A percentile compares a stretch with the other conserved stretches of the same genome.
phyloP scores from a whole-genome alignment of 2,113 vertebrate genomes.

The Cranoglanis bouderius region DNA sequence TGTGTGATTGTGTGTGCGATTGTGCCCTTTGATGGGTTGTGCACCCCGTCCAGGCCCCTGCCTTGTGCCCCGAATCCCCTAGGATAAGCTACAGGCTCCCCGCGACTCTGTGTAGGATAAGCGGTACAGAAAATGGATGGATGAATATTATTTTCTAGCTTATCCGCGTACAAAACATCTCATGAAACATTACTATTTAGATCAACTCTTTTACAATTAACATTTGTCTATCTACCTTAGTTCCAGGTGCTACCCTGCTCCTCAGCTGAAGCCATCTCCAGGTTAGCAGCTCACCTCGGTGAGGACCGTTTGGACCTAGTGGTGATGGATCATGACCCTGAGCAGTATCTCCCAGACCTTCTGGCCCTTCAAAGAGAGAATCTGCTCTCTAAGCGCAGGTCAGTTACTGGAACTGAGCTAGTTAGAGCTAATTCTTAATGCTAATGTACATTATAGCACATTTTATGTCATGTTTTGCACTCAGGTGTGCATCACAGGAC shows the following conservation, averaged over 20 bases:
- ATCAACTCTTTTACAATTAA: not conserved
- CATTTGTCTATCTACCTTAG: conserved; percentile 44
- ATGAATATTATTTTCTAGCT: not conserved
- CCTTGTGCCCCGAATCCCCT: too few species aligned
- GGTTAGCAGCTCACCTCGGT: conserved; percentile 39
- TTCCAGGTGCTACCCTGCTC: conserved; percentile 68
- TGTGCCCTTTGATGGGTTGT: too few species aligned
- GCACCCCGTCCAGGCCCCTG: too few species aligned
- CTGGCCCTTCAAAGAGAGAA: conserved; percentile 59
- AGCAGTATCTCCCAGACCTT: conserved; percentile 66
- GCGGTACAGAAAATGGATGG: too few species aligned
- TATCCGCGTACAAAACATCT: not conserved
- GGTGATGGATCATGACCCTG: conserved; percentile 69
- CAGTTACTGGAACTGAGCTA: not conserved
- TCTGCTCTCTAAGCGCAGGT: conserved; percentile 57
- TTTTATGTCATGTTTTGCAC: not conserved
- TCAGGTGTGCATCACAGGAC: not conserved
- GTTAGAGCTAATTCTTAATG: not conserved
- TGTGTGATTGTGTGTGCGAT: too few species aligned
- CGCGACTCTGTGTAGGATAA: too few species aligned
- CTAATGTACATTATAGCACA: not conserved
- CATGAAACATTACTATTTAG: not conserved
- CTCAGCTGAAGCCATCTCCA: conserved; percentile 63
- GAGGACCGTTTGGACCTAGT: conserved; percentile 57
- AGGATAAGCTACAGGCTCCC: too few species aligned